phyloP scores from a whole-genome alignment of 2,113 vertebrate genomes.

The Camelus dromedarius region DNA sequence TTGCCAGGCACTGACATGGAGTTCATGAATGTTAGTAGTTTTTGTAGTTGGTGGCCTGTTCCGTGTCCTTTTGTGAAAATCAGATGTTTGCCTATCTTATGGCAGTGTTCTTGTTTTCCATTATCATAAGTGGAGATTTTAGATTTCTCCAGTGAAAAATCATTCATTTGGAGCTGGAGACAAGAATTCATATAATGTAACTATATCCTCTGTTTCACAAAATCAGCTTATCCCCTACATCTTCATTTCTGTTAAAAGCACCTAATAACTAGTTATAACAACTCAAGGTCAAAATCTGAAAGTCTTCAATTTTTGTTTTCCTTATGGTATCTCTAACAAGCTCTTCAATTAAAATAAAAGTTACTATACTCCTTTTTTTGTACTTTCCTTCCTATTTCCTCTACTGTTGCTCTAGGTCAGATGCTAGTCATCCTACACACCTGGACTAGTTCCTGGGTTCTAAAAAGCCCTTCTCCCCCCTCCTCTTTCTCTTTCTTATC shows the following conservation, averaged over 20 bases:
- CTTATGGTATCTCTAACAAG: not conserved
- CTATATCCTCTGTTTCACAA: conserved; percentile 30
- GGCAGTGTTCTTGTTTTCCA: conserved; percentile 21
- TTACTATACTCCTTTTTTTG: not conserved
- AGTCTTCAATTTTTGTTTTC: conserved; percentile 23
- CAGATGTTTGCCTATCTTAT: conserved; percentile 47
- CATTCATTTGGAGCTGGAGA: not conserved
- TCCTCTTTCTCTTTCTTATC: not conserved
- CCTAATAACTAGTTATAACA: conserved; percentile 31
- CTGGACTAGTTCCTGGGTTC: not conserved
- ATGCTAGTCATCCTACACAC: not conserved
- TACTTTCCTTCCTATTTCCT: conserved; percentile 36
- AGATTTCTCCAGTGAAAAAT: conserved; percentile 55
- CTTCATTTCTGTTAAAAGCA: conserved; percentile 36
- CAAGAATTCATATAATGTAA: conserved; percentile 40
- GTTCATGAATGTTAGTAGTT: conserved; percentile 65
- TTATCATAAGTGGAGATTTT: conserved; percentile 46
- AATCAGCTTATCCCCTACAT: not conserved
- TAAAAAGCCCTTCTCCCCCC: not conserved
- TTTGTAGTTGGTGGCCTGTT: conserved; percentile 19
- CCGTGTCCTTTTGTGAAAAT: conserved; percentile 39
- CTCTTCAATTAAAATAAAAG: not conserved
- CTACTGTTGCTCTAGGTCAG: not conserved
- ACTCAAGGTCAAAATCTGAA: conserved; percentile 41
- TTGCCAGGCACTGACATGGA: conserved; percentile 57